Conservation (phyloP, 1,140 invertebrate species). For the Melipona quadrifasciata region DNA sequence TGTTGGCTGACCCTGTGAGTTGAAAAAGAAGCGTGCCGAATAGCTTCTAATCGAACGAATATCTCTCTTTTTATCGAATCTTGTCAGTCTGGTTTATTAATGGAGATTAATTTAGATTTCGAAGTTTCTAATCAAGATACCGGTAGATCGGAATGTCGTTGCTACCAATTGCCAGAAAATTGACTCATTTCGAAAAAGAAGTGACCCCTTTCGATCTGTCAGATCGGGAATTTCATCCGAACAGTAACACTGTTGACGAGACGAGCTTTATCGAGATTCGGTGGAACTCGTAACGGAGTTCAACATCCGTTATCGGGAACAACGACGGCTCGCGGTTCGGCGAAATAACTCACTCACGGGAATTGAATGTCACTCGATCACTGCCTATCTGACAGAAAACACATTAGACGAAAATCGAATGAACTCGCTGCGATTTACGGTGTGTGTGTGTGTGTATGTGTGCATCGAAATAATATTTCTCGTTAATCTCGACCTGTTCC, state of each 20-base stretch:
- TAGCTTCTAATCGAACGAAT: not conserved
- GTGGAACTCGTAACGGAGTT: not conserved
- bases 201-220: not conserved
- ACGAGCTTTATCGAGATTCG: conserved; percentile 3
- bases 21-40: no score
- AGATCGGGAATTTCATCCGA: not conserved
- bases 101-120: not conserved
- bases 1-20: no score
- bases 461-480: conserved; percentile 41
- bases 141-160: not conserved
- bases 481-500: conserved; percentile 36
- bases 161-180: not conserved
- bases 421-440: conserved; percentile 18
- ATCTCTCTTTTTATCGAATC: not conserved
- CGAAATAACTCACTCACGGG: conserved; percentile 25
- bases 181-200: not conserved
- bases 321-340: not conserved
- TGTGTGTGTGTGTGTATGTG: not conserved
- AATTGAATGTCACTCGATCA: conserved; percentile 44
- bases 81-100: not conserved
- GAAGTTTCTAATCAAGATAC: not conserved
- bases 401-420: conserved; percentile 40
- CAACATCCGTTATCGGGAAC: conserved; percentile 27
- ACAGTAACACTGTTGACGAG: not conserved
- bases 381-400: conserved; percentile 36